Evolutionary conservation across 2,113 vertebrate genomes (phyloP), one percentile per base, ranked within the genome.

Genomic region (Kobus ellipsiprymnus): DNA sequence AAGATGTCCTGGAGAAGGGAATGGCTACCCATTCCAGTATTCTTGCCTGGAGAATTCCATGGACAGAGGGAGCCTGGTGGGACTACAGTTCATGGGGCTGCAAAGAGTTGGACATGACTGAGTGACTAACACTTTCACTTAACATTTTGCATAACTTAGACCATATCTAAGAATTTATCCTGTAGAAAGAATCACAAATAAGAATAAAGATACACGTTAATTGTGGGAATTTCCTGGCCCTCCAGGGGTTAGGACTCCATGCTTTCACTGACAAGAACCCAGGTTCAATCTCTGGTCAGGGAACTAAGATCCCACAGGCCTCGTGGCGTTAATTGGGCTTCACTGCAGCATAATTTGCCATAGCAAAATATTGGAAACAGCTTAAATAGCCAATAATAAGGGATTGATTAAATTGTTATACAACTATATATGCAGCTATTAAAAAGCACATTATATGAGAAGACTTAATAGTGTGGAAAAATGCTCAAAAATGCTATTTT

Each of bases 131-230:
- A 71, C 67, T 40, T 71, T 71, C 19, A 71, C 50, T 60, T 71
- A 84, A 74, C 4, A 60, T 44, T 93, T 95, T 95, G 3, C 2
- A 25, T 40, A 87, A 88, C 13, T 50, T 97, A 91, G 5, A 95
- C 52, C 60, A 25, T 44, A 87, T 74, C 46, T 90, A 93, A 55
- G 40, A 97, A 88, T 54, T 40, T 83, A 64, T 90, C 25, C 57
- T 89, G 6, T 55, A 91, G n/a, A 93, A 93, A 92, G 19, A 93
- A 94, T 85, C 19, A 91, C 48, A 95, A 97, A 36, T 85, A 30
- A 96, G 9, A 86, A 82, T 2, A 95, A 90, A 95, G 40, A 60
- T 60, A 12, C 83, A 87, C 33, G 1, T 48, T 64, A 89, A 81
- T 33, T 81, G 48, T 81, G 48, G 78, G 48, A 52, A 52, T 52